Conservation (phyloP, 2,888 invertebrate species). For the Gymnocheta viridis region DNA sequence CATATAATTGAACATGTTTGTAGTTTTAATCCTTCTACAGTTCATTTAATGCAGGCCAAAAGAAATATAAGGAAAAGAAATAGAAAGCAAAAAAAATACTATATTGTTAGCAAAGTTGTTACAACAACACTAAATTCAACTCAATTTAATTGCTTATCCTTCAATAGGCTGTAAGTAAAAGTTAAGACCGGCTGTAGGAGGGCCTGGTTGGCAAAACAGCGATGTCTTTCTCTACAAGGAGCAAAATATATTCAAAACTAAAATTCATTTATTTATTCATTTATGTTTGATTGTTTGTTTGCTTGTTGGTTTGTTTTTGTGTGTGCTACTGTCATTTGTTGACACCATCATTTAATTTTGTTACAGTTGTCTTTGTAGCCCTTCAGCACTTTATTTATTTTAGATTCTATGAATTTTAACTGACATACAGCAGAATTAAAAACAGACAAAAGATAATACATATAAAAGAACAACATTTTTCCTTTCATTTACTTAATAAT, state of each 20-base stretch:
- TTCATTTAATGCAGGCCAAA: constrained; percentile 59
- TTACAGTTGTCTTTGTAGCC: constrained; percentile 10
- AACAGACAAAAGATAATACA: neutral
- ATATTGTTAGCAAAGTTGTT: constrained; percentile 13
- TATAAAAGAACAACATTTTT: constrained; percentile 2
- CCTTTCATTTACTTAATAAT: constrained; percentile 53
- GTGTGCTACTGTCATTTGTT: constrained; percentile 33
- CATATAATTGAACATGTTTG: constrained; percentile 36
- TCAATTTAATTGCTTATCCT: constrained; percentile 65
- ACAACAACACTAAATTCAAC: constrained; percentile 24
- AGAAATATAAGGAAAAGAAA: neutral
- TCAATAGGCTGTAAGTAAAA: constrained; percentile 55
- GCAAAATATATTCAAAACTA: constrained; percentile 14
- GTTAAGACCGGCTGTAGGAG: neutral
- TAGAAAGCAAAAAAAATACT: neutral
- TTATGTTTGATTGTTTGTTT: neutral
- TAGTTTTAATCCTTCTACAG: constrained; percentile 59
- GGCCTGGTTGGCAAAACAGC: neutral
- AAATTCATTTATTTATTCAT: constrained; percentile 21
- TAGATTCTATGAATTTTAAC: neutral
- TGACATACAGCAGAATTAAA: constrained; percentile 5
- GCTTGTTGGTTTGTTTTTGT: neutral
- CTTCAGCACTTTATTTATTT: constrained; percentile 39
- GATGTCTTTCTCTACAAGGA: neutral
- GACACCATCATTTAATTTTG: constrained; percentile 60